These are phyloP conservation scores for Leucophenga montana DNA, from an alignment of 2,888 invertebrate species.

Conservation along the genomic window DNA sequence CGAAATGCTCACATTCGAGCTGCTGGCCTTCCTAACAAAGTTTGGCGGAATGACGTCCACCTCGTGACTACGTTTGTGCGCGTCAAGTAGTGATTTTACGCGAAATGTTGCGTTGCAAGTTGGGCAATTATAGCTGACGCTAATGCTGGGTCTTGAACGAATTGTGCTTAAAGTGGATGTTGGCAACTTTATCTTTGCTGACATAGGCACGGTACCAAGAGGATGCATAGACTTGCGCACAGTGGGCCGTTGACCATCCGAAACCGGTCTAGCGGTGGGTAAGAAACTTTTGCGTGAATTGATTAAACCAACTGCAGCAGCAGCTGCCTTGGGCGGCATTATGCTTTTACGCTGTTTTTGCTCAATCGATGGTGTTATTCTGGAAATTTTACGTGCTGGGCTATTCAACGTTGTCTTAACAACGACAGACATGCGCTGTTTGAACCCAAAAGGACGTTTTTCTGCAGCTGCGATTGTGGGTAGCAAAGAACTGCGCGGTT, in stretches of 20 bases:
- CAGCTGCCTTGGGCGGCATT: conserved; percentile 1
- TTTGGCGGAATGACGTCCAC: conserved; percentile 38
- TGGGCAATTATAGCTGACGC: conserved; percentile 45
- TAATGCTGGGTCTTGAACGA: conserved; percentile 29
- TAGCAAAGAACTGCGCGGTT: conserved; percentile 48
- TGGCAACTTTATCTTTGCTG: background rate
- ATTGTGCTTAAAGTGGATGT: background rate
- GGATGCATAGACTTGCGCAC: conserved; percentile 36
- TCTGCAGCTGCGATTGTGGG: conserved; percentile 47
- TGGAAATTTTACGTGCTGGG: conserved; percentile 65
- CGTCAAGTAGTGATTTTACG: conserved; percentile 54
- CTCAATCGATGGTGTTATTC: background rate
- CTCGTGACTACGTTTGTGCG: conserved; percentile 60
- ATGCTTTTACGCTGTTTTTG: conserved; percentile 31
- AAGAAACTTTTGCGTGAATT: conserved; percentile 30
- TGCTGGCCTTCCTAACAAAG: conserved; percentile 2
- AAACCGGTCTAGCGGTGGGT: conserved; percentile 9
- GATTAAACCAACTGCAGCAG: background rate
- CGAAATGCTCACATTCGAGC: background rate
- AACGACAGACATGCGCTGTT: conserved; percentile 69
- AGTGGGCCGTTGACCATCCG: background rate
- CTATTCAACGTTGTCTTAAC: conserved; percentile 70
- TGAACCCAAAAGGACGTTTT: conserved; percentile 51
- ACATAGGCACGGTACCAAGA: background rate
- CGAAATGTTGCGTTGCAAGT: conserved; percentile 57